Percentiles rank a stretch among this genome's conserved stretches.
Evolutionary conservation across 2,797 vertebrate species (phyloP).

Genomic region (Heterohyrax brucei): DNA sequence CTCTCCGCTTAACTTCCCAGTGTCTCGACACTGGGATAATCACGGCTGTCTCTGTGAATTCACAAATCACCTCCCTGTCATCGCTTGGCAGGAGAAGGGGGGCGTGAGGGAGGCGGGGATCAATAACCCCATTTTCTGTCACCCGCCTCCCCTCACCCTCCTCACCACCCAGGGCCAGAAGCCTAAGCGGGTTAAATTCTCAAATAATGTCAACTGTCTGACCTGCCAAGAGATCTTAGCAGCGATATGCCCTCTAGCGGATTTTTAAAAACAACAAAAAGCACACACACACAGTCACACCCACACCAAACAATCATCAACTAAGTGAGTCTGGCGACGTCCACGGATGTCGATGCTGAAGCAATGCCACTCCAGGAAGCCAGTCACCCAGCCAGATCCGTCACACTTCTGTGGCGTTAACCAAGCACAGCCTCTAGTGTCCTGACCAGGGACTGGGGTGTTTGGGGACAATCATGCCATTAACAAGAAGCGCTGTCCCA

Average conservation of each 20-base stretch:
- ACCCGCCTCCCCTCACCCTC: not conserved
- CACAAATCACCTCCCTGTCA: conserved; percentile 77
- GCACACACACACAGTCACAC: not conserved
- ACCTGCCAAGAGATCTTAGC: conserved; percentile 72
- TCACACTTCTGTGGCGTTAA: not conserved
- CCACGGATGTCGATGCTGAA: not conserved
- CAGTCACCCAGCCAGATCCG: not conserved
- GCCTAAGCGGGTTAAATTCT: conserved; percentile 4
- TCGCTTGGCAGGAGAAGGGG: not conserved
- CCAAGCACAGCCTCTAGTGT: not conserved
- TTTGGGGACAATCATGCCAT: not conserved
- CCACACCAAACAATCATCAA: not conserved
- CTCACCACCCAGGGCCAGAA: conserved; percentile 59
- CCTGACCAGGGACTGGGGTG: not conserved
- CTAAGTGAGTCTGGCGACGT: not conserved
- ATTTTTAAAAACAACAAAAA: conserved; percentile 76
- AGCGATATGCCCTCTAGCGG: conserved; percentile 88
- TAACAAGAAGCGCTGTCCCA: not conserved
- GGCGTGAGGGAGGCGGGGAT: not conserved
- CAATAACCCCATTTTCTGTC: conserved; percentile 75
- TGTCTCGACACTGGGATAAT: not conserved
- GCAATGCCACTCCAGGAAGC: not conserved
- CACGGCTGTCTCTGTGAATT: conserved; percentile 44
- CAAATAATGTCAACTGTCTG: conserved; percentile 70
- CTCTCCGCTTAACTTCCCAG: not conserved